phyloP scores from a whole-genome alignment of 2,888 invertebrate genomes.

The Zygaena filipendulae region DNA sequence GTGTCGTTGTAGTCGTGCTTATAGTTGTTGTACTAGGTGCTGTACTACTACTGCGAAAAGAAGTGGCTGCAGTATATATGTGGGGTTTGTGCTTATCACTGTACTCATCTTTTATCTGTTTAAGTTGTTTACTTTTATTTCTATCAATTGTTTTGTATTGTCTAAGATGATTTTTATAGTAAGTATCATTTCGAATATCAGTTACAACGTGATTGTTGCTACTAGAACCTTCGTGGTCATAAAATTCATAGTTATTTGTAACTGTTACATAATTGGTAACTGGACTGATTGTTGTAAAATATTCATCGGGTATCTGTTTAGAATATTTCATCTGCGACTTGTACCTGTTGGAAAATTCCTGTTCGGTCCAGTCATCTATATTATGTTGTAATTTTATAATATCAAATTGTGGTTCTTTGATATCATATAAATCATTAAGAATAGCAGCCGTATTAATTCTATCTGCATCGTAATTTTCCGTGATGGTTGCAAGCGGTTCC shows the following conservation, averaged over 20 bases:
- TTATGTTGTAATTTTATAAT: constrained; percentile 81
- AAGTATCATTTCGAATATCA: constrained; percentile 31
- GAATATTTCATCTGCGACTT: constrained; percentile 66
- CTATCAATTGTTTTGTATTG: constrained; percentile 46
- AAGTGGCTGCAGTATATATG: constrained; percentile 51
- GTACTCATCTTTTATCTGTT: constrained; percentile 30
- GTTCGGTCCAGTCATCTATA: constrained; percentile 87
- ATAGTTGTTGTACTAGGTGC: no score
- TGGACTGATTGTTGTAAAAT: constrained; percentile 73
- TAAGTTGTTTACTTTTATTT: constrained; percentile 29
- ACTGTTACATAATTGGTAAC: constrained; percentile 33
- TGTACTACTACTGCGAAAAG: constrained; percentile 40
- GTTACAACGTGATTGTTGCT: constrained; percentile 50
- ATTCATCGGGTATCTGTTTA: constrained; percentile 83
- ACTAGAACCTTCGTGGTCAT: constrained; percentile 59
- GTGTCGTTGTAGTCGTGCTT: constrained; percentile 49
- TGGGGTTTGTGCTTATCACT: constrained; percentile 41
- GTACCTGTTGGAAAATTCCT: constrained; percentile 71
- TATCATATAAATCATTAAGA: constrained; percentile 46
- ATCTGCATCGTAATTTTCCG: constrained; percentile 63
- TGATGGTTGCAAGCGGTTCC: constrained; percentile 24
- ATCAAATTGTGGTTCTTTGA: constrained; percentile 72
- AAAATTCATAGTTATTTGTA: constrained; percentile 40
- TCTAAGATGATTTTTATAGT: constrained; percentile 27
- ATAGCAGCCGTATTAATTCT: constrained; percentile 46